Evolutionary conservation across 1,140 invertebrate genomes (phyloP).

Genomic region (Drosophila murphyi): DNA sequence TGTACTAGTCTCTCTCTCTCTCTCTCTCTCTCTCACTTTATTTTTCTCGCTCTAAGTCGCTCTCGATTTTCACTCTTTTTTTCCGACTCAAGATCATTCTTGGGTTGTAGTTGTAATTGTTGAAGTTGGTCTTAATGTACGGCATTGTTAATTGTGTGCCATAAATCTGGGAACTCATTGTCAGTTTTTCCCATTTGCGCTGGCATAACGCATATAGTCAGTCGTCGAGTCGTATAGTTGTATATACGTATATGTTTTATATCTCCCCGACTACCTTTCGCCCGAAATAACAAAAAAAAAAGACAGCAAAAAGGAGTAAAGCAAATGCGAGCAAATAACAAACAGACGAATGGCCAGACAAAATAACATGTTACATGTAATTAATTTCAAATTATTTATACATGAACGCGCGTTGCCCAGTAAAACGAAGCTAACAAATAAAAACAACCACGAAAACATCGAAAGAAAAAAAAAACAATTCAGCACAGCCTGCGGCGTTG

Average conservation of each 20-base stretch:
- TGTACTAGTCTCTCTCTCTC: too few species aligned
- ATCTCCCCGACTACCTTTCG: constrained; percentile 32
- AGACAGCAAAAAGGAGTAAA: constrained; percentile 24
- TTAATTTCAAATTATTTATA: constrained; percentile 83
- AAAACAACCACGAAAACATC: constrained; percentile 22
- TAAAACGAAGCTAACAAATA: constrained; percentile 44
- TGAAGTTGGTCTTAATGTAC: constrained; percentile 64
- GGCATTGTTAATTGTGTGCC: constrained; percentile 77
- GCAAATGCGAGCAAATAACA: constrained; percentile 35
- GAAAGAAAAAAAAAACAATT: constrained; percentile 34
- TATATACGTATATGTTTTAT: constrained; percentile 67
- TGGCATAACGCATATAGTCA: constrained; percentile 33
- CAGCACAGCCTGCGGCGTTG: constrained; percentile 46
- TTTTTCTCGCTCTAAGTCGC: not conserved
- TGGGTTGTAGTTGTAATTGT: constrained; percentile 6
- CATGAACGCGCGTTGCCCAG: constrained; percentile 65
- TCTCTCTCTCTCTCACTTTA: not conserved
- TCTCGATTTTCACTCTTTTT: not conserved
- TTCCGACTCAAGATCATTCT: constrained; percentile 1
- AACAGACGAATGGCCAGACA: constrained; percentile 55
- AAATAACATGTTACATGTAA: constrained; percentile 78
- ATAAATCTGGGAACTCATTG: constrained; percentile 66
- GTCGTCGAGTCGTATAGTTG: constrained; percentile 7
- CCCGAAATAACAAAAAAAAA: constrained; percentile 25
- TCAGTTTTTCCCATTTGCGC: constrained; percentile 21